These are phyloP conservation scores for Epinotia brunnichana DNA, from an alignment of 2,888 invertebrate species.

Conservation along the genomic window DNA sequence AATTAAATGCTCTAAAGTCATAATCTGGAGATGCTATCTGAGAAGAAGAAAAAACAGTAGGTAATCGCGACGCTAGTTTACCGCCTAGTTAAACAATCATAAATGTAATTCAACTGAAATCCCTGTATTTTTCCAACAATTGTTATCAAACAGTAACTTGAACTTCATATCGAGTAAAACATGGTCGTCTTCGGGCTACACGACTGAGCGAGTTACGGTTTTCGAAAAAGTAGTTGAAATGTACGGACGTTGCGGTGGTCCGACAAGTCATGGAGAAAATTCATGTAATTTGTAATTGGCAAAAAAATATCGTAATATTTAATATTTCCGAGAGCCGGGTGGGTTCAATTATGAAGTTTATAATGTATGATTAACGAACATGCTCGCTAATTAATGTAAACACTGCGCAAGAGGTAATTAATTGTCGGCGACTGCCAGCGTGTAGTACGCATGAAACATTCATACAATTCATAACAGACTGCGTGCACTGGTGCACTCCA, in stretches of 20 bases:
- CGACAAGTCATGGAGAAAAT: constrained; percentile 15
- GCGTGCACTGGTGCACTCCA: constrained; percentile 20
- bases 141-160: background rate
- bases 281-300: constrained; percentile 36
- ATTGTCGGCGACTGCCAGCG: constrained; percentile 70
- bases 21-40: constrained; percentile 58
- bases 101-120: constrained; percentile 57
- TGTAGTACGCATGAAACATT: constrained; percentile 78
- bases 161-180: constrained; percentile 51
- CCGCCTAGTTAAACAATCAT: constrained; percentile 64
- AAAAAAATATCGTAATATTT: constrained; percentile 44
- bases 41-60: constrained; percentile 35
- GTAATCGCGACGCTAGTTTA: constrained; percentile 51
- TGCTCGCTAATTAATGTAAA: constrained; percentile 78
- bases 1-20: constrained; percentile 73
- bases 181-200: constrained; percentile 23
- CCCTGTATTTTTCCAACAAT: background rate
- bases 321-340: constrained; percentile 62
- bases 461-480: constrained; percentile 80
- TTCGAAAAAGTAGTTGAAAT: constrained; percentile 38
- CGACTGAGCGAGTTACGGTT: background rate
- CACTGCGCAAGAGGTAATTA: constrained; percentile 77
- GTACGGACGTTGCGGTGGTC: constrained; percentile 31
- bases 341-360: constrained; percentile 59
- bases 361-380: constrained; percentile 73